Evolutionary conservation across 1,140 invertebrate species (phyloP).

Genomic region (Hestina assimilis): DNA sequence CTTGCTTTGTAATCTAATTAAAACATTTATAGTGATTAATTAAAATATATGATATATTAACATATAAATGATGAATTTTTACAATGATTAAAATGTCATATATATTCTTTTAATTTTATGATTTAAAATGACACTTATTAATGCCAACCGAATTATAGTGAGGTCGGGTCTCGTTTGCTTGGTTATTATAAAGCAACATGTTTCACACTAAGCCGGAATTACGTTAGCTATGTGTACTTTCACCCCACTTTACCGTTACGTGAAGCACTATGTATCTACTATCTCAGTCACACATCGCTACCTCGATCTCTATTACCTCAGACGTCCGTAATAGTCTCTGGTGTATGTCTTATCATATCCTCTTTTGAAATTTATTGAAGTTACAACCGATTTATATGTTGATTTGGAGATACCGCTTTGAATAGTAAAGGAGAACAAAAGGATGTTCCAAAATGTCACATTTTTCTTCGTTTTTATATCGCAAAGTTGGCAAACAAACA

Average conservation of each 20-base stretch:
- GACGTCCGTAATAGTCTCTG: slow-evolving; percentile 45
- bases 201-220: not conserved
- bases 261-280: slow-evolving; percentile 43
- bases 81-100: too few relatives aligned
- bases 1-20: not conserved
- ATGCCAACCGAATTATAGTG: not conserved
- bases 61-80: too few relatives aligned
- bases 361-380: slow-evolving; percentile 61
- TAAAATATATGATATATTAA: too few relatives aligned
- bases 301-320: slow-evolving; percentile 52
- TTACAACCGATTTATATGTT: slow-evolving; percentile 49
- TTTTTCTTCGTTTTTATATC: too few relatives aligned
- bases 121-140: too few relatives aligned
- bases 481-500: too few relatives aligned
- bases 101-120: too few relatives aligned
- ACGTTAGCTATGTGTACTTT: slow-evolving; percentile 62
- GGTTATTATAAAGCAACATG: too few relatives aligned
- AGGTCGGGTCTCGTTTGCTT: too few relatives aligned
- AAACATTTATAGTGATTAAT: slow-evolving; percentile 2
- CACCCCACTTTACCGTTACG: slow-evolving; percentile 66
- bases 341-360: slow-evolving; percentile 50
- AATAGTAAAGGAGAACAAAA: slow-evolving; percentile 23
- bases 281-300: slow-evolving; percentile 46
- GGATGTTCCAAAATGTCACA: not conserved
- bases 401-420: slow-evolving; percentile 43